Evolutionary conservation across 2,113 vertebrate genomes (phyloP).

Genomic region (Euleptes europaea): DNA sequence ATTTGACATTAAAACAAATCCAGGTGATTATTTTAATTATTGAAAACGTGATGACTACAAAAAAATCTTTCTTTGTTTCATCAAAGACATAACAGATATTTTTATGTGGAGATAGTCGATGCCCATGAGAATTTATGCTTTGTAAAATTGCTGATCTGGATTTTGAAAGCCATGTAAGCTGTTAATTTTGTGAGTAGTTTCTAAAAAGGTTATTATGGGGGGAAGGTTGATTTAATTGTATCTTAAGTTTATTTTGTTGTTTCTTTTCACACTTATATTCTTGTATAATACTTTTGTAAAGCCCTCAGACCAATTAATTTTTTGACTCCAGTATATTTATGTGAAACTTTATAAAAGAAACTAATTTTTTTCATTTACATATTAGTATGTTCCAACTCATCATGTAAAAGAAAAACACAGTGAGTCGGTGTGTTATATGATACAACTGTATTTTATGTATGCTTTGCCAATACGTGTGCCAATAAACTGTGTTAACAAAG

Average conservation of each 20-base stretch:
- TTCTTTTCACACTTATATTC: slow-evolving; percentile 80
- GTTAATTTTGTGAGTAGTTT: slow-evolving; percentile 88
- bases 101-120: slow-evolving; percentile 73
- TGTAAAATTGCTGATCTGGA: slow-evolving; percentile 89
- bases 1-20: slow-evolving; percentile 51
- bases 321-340: slow-evolving; percentile 88
- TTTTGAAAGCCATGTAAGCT: slow-evolving; percentile 88
- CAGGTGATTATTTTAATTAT: slow-evolving; percentile 51
- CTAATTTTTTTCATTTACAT: slow-evolving; percentile 93
- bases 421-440: slow-evolving; percentile 92
- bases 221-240: slow-evolving; percentile 74
- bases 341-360: slow-evolving; percentile 94
- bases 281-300: slow-evolving; percentile 91
- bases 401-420: slow-evolving; percentile 95
- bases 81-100: slow-evolving; percentile 71
- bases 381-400: slow-evolving; percentile 90
- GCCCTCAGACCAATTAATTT: slow-evolving; percentile 71
- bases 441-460: slow-evolving; percentile 99
- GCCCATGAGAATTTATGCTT: slow-evolving; percentile 83
- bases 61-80: slow-evolving; percentile 66
- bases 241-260: slow-evolving; percentile 77
- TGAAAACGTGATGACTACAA: slow-evolving; percentile 70
- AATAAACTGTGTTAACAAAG: slow-evolving; percentile 96
- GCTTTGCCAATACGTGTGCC: slow-evolving; percentile 99
- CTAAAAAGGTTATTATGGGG: slow-evolving; percentile 76